phyloP scores from a whole-genome alignment of 2,797 vertebrate genomes.

The Parauchenoglanis ngamensis region DNA sequence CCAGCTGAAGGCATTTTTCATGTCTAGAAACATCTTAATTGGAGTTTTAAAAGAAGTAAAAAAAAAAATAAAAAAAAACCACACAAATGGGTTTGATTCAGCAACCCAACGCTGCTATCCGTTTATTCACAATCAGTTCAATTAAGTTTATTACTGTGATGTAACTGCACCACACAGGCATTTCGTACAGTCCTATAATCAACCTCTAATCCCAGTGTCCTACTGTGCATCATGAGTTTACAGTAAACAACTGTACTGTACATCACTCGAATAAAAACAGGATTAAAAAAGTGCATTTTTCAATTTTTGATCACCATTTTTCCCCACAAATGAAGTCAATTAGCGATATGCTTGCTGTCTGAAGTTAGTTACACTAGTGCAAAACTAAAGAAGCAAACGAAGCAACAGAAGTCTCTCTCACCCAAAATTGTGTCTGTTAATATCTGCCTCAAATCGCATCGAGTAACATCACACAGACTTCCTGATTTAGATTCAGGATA shows the following conservation, averaged over 20 bases:
- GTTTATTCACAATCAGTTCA: constrained; percentile 29
- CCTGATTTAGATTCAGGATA: not conserved
- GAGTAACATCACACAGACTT: not conserved
- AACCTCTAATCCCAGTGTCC: constrained; percentile 12
- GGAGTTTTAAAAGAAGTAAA: not conserved
- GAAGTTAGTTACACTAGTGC: not conserved
- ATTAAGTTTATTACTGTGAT: constrained; percentile 16
- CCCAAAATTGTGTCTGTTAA: not conserved
- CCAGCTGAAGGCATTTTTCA: not conserved
- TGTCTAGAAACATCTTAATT: not conserved
- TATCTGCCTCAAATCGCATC: not conserved
- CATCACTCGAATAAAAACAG: not conserved
- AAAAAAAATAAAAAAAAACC: not conserved
- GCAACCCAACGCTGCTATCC: constrained; percentile 9
- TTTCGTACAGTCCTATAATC: not conserved
- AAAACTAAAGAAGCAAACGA: not conserved
- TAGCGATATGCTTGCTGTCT: not conserved
- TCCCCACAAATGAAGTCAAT: not conserved
- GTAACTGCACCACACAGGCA: not conserved
- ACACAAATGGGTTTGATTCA: not conserved
- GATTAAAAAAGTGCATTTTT: not conserved
- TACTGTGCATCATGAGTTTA: not conserved
- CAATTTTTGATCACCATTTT: not conserved
- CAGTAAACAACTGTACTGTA: not conserved
- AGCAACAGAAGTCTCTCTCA: not conserved